Evolutionary conservation across 2,113 vertebrate species (phyloP), one percentile per base, ranked within the genome.

Genomic region (Scomber colias): DNA sequence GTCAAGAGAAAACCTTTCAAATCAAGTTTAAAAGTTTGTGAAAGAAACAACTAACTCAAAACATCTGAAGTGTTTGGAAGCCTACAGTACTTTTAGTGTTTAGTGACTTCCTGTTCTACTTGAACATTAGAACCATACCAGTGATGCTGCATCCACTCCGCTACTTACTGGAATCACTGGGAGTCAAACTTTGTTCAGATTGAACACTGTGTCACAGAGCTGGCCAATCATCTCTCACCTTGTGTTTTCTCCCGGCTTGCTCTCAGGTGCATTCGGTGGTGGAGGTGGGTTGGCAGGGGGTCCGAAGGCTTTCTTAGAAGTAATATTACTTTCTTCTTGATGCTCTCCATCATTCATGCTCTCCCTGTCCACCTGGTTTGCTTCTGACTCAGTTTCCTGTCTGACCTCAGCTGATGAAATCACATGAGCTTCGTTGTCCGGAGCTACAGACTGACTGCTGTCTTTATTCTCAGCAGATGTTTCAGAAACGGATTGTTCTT

Each of bases 231-330:
- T 17, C 3, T 54, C 90, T 89, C 75, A 94, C 93, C 87, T 31
- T 0, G 60, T 54, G 30, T 75, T 60, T 0, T 83, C 45, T 66
- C 27, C 79, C 17, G 81, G 56, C 55, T 46, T 63, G 17, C 77
- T 64, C 21, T 90, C 90, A 5, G 48, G 50, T 27, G 71, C 9
- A 11, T 31, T 50, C 0, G 94, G 94, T 6, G 94, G 93, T 0
- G 94, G 94, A 13, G 94, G 94, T 0, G 94, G 94, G 66, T 94
- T 90, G 6, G 79, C 56, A 0, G 95, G 95, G 16, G 94, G 94
- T 44, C 90, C 90, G 3, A 77, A 81, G 10, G 59, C 19, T 48
- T 72, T 55, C 14, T 46, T 56, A 31, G 82, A 21, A 8, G 57
- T 46, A 14, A 59, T 64, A 1, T 19, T 63, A 1, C 16, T 30